phyloP scores from a whole-genome alignment of 2,113 vertebrate genomes.

The Chrysochloris asiatica region DNA sequence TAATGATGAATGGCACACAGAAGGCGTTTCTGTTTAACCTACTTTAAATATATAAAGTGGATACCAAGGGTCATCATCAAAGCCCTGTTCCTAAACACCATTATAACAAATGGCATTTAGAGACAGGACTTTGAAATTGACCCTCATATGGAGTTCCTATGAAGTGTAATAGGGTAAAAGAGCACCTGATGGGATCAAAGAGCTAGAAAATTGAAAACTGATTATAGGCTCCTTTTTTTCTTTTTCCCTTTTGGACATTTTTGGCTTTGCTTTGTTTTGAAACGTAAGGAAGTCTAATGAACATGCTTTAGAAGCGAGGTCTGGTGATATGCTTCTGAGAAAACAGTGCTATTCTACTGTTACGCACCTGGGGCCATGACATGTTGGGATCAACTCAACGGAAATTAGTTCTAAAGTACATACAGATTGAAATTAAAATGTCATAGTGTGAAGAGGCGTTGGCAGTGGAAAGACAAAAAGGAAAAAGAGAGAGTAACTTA shows the following conservation, averaged over 20 bases:
- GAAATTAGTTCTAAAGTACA: not conserved
- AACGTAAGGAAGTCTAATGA: slow-evolving; percentile 10
- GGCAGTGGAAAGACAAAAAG: not conserved
- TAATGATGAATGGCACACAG: slow-evolving; percentile 35
- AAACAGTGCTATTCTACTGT: not conserved
- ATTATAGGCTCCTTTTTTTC: not conserved
- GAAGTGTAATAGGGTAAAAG: not conserved
- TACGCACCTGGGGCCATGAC: not conserved
- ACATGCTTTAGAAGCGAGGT: not conserved
- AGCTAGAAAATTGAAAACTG: slow-evolving; percentile 41
- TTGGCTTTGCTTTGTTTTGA: not conserved
- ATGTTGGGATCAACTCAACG: not conserved
- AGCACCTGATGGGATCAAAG: slow-evolving; percentile 38
- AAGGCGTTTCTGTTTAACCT: slow-evolving; percentile 39
- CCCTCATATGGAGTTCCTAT: not conserved
- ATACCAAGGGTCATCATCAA: slow-evolving; percentile 18
- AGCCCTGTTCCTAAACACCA: slow-evolving; percentile 20
- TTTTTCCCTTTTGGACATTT: not conserved
- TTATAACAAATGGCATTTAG: slow-evolving; percentile 39
- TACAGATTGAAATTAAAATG: not conserved
- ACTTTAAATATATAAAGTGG: slow-evolving; percentile 55
- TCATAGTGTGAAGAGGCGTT: not conserved
- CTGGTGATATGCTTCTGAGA: not conserved
- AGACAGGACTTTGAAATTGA: slow-evolving; percentile 47
- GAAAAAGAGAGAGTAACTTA: not conserved